Evolutionary conservation across 2,113 vertebrate genomes (phyloP).

Genomic region (Struthidea cinerea): DNA sequence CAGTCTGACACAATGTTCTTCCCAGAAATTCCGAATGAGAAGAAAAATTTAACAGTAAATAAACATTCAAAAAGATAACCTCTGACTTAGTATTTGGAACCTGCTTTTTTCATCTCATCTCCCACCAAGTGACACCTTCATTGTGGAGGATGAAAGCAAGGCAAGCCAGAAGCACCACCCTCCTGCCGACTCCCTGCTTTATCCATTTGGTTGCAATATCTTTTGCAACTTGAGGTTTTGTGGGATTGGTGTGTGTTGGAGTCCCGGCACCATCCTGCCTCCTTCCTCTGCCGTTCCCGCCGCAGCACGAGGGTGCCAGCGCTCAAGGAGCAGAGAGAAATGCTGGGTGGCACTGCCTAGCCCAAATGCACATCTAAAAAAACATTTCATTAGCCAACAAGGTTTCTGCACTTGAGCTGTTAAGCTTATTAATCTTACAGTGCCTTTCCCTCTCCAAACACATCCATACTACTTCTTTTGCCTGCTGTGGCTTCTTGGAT

Average conservation of each 20-base stretch:
- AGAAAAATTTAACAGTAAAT: not conserved
- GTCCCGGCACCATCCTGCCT: not conserved
- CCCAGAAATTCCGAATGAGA: not conserved
- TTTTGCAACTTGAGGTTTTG: not conserved
- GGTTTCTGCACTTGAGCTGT: not conserved
- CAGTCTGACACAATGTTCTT: not conserved
- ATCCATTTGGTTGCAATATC: not conserved
- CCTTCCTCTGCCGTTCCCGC: accelerated
- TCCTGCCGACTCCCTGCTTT: not conserved
- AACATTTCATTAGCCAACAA: not conserved
- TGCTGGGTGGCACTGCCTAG: not conserved
- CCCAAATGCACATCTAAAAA: not conserved
- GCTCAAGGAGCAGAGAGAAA: not conserved
- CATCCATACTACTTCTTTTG: not conserved
- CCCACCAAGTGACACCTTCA: not conserved
- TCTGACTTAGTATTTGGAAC: not conserved
- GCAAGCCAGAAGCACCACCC: not conserved
- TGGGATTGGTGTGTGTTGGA: not conserved
- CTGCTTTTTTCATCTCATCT: not conserved
- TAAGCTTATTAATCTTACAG: not conserved
- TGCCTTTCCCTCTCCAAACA: not conserved
- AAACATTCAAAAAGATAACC: not conserved
- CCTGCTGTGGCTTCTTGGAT: not conserved
- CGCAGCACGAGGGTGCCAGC: not conserved
- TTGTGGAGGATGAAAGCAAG: not conserved